Evolutionary conservation across 2,888 invertebrate species (phyloP), one percentile per base, ranked within the genome.

Genomic region (Lasiommata megera): DNA sequence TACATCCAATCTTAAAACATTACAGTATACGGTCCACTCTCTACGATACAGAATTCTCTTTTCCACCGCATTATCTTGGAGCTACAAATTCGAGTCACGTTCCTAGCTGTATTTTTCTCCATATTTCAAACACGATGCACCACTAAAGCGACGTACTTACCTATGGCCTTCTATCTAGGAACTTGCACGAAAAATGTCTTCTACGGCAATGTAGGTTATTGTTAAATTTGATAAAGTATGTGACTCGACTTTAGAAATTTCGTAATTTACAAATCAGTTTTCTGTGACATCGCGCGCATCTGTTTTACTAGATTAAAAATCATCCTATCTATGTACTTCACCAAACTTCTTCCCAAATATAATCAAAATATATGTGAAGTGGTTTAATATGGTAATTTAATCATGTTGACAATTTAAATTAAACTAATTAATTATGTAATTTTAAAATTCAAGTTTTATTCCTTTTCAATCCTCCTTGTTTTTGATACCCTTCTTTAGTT

Each of bases 41-140:
- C 34, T n/a, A 43, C 47, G 44, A 31, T 31, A 31, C 54, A 36
- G 37, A 56, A 60, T 56, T 56, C 55, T 60, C 47, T 52, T 52
- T 53, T 56, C 41, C 46, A 14, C 46, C n/a, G 41, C 46, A 36
- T 36, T 62, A 73, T 65, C 56, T 60, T 61, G 56, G 58, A 57
- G 62, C 65, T 69, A 63, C 63, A 68, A 64, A 81, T 76, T 76
- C 82, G 56, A 65, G 74, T 76, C 83, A 84, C 82, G 84, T 76
- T 67, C 65, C 9, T 61, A 65, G 65, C 65, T 55, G 72, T 71
- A 72, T 79, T 80, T 71, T 76, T 76, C 75, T 75, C 74, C 74
- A 80, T 82, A 81, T 79, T 80, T 78, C 77, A 77, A 74, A 74
- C 67, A 70, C 70, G 76, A 67, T 80, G 77, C 77, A 77, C 78